These are phyloP conservation scores for Dermatemys mawii DNA, from an alignment of 2,113 vertebrate genomes.

Conservation along the genomic window DNA sequence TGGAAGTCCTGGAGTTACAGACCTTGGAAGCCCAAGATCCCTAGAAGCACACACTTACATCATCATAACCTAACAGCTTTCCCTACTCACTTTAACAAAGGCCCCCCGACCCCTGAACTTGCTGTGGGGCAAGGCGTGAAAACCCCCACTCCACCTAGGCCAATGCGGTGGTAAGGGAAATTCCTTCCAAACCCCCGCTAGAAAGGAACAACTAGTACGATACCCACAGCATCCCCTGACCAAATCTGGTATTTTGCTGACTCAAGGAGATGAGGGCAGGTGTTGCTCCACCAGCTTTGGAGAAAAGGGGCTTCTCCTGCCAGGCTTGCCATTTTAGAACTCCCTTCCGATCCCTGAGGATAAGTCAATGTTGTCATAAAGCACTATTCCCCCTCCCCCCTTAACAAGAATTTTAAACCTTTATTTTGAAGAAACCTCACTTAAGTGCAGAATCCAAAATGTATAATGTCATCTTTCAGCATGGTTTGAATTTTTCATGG, in stretches of 20 bases:
- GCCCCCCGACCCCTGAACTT: rapidly evolving
- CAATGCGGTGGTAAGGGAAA: background rate
- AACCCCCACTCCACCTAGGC: no score
- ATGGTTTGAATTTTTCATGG: background rate
- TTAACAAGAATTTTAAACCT: background rate
- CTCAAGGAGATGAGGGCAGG: background rate
- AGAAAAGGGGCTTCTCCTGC: background rate
- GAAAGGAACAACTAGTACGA: background rate
- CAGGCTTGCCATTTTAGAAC: background rate
- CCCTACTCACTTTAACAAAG: background rate
- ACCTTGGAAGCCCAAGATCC: no score
- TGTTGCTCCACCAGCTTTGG: background rate
- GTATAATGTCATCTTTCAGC: background rate
- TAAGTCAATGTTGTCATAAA: background rate
- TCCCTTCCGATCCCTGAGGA: background rate
- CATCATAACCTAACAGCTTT: background rate
- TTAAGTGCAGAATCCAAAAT: background rate
- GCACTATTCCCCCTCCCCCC: background rate
- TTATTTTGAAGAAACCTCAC: background rate
- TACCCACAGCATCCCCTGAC: background rate
- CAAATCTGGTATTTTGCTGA: background rate
- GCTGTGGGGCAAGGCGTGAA: no score
- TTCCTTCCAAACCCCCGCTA: rapidly evolving
- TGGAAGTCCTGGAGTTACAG: no score
- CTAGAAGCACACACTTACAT: background rate